A percentile compares a stretch with the other conserved stretches of the same genome.
Evolutionary conservation across 2,888 invertebrate species (phyloP).

Genomic region (Lacanobia wlatinum): DNA sequence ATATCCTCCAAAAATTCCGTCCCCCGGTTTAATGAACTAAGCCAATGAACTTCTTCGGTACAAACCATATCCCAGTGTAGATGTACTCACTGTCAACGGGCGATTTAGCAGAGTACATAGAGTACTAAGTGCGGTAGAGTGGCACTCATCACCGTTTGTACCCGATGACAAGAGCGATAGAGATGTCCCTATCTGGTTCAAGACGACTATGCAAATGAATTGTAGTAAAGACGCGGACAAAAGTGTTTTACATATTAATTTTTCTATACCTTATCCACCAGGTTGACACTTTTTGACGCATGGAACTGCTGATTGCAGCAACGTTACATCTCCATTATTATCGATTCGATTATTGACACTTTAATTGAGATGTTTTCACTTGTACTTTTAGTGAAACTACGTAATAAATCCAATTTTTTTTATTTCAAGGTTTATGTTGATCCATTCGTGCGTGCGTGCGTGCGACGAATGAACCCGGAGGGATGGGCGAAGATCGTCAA

Average conservation of each 20-base stretch:
- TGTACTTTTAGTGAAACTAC: too few relatives aligned
- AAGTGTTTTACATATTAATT: constrained; percentile 9
- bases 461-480: too few relatives aligned
- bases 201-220: constrained; percentile 61
- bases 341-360: too few relatives aligned
- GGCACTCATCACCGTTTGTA: constrained; percentile 54
- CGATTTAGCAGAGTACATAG: constrained; percentile 61
- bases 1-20: constrained; percentile 4
- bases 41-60: constrained; percentile 12
- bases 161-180: constrained; percentile 58
- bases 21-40: neutral
- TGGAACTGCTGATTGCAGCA: neutral
- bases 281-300: too few relatives aligned
- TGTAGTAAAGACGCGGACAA: constrained; percentile 37
- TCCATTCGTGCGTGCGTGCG: too few relatives aligned
- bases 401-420: too few relatives aligned
- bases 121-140: constrained; percentile 48
- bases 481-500: too few relatives aligned
- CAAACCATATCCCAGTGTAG: constrained; percentile 9
- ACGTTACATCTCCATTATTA: neutral
- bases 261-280: too few relatives aligned
- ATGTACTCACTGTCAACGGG: constrained; percentile 35
- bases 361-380: too few relatives aligned
- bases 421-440: neutral
- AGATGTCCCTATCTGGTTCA: constrained; percentile 56